Conservation (phyloP, 2,888 invertebrate genomes). For the Caenorhabditis imperialis region DNA sequence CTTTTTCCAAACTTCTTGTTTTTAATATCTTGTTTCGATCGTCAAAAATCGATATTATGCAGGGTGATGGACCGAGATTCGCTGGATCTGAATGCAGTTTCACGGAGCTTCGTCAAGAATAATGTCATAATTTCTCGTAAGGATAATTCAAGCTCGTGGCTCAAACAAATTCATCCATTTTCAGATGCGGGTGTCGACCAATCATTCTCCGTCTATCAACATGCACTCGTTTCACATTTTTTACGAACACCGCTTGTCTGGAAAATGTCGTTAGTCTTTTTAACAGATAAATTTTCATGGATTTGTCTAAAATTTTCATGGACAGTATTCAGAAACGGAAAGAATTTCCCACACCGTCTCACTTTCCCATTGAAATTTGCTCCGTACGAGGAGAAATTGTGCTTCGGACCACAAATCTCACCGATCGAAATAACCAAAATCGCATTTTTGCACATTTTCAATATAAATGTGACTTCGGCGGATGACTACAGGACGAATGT, state of each 20-base stretch:
- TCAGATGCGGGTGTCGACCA: slow-evolving; percentile 62
- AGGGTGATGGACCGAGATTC: slow-evolving; percentile 51
- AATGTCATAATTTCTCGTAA: slow-evolving; percentile 46
- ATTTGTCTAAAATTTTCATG: background rate
- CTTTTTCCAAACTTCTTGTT: too few relatives aligned
- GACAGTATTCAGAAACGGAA: slow-evolving; percentile 59
- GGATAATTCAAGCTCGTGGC: slow-evolving; percentile 5
- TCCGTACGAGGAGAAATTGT: slow-evolving; percentile 62
- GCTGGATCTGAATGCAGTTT: slow-evolving; percentile 44
- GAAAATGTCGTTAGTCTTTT: slow-evolving; percentile 48
- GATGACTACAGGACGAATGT: slow-evolving; percentile 74
- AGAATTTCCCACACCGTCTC: slow-evolving; percentile 61
- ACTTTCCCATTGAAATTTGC: slow-evolving; percentile 67
- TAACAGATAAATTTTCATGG: slow-evolving; percentile 2
- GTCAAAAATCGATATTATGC: too few relatives aligned
- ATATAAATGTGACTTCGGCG: slow-evolving; percentile 66
- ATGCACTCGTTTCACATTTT: slow-evolving; percentile 62
- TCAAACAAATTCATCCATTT: background rate
- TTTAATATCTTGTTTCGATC: too few relatives aligned
- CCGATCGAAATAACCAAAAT: slow-evolving; percentile 52
- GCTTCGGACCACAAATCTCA: slow-evolving; percentile 57
- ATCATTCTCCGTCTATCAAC: slow-evolving; percentile 59
- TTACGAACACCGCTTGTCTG: slow-evolving; percentile 58
- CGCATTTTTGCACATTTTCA: slow-evolving; percentile 73
- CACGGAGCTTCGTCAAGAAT: slow-evolving; percentile 35